Evolutionary conservation across 2,797 vertebrate species (phyloP).

Genomic region (Podarcis lilfordi): DNA sequence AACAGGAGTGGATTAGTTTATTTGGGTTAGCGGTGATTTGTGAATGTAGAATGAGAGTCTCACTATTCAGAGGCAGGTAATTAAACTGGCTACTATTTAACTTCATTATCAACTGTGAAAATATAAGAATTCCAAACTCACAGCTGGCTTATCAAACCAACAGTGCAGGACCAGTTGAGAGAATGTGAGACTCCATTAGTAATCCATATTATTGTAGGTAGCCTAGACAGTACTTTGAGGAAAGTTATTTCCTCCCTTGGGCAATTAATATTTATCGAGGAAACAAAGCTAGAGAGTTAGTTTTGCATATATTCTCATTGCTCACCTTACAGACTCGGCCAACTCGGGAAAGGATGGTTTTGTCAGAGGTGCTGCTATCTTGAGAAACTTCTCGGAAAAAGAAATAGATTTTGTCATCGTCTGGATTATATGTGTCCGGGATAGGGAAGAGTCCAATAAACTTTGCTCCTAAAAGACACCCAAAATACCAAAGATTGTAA

Average conservation of each 20-base stretch:
- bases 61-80: conserved; percentile 5
- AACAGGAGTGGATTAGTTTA: not conserved
- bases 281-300: not conserved
- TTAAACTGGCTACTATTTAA: not conserved
- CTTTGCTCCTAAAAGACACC: conserved; percentile 85
- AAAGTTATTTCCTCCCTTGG: conserved; percentile 4
- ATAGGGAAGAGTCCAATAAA: conserved; percentile 94
- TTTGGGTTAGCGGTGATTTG: conserved; percentile 12
- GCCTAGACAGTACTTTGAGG: rapidly evolving
- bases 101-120: conserved; percentile 2
- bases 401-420: conserved; percentile 99
- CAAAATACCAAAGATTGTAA: not conserved
- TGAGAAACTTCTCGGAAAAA: conserved; percentile 96
- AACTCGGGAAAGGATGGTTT: conserved; percentile 92
- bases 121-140: not conserved
- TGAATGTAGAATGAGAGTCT: conserved; percentile 27
- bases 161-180: not conserved
- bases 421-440: conserved; percentile 94
- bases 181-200: conserved; percentile 12
- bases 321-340: conserved; percentile 97
- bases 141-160: not conserved
- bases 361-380: conserved; percentile 89
- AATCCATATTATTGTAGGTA: conserved; percentile 24
- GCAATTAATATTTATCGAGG: conserved; percentile 27
- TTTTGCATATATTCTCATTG: conserved; percentile 28